Evolutionary conservation across 2,797 vertebrate species (phyloP).

Genomic region (Sarcophilus harrisii): DNA sequence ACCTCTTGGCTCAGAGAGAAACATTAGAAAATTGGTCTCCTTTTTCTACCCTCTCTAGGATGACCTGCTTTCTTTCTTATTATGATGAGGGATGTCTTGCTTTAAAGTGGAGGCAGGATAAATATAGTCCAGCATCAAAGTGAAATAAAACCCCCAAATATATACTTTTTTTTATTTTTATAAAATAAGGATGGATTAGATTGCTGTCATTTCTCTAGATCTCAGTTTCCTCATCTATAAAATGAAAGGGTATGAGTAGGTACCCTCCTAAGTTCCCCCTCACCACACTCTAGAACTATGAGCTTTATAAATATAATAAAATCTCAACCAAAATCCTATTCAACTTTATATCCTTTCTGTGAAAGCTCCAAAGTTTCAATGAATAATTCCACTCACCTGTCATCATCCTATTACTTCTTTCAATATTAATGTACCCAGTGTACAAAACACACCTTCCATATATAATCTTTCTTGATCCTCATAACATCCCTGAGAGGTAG

Average conservation of each 20-base stretch:
- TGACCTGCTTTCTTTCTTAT: not conserved
- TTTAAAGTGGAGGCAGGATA: not conserved
- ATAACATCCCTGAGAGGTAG: not conserved
- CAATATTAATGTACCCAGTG: not conserved
- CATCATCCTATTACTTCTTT: not conserved
- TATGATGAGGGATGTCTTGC: not conserved
- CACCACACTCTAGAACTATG: not conserved
- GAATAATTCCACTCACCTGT: not conserved
- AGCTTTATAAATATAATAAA: not conserved
- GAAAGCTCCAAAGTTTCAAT: not conserved
- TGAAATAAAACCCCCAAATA: not conserved
- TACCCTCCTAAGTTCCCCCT: not conserved
- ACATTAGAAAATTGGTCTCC: not conserved
- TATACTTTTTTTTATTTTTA: not conserved
- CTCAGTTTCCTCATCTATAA: not conserved
- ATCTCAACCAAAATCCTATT: not conserved
- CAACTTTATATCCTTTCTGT: not conserved
- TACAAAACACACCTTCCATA: not conserved
- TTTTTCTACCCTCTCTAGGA: not conserved
- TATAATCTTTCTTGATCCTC: not conserved
- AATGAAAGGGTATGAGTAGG: not conserved
- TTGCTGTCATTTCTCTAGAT: not conserved
- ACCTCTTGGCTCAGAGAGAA: not conserved
- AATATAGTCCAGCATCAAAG: not conserved
- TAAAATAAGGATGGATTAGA: not conserved